Percentiles rank a stretch among this genome's conserved stretches.
phyloP scores from a whole-genome alignment of 2,888 invertebrate species.

The Pimpla rufipes region DNA sequence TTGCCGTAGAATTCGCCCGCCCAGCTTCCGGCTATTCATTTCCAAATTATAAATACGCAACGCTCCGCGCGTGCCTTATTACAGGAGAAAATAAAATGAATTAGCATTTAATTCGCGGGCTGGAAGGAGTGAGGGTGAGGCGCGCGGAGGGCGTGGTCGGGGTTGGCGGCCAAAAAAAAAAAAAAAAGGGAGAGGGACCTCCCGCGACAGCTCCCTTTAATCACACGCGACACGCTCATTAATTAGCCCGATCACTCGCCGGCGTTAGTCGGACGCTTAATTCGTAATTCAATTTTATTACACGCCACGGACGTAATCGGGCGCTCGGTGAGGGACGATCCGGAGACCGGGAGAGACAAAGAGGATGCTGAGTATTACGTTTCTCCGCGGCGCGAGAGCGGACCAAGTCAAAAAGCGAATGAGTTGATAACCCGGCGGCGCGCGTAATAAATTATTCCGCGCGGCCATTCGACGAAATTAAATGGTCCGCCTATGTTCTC shows the following conservation, averaged over 20 bases:
- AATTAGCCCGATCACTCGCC: constrained; percentile 62
- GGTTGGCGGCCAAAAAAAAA: constrained; percentile 10
- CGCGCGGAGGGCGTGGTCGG: not conserved
- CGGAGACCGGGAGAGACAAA: constrained; percentile 18
- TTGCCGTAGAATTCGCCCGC: constrained; percentile 47
- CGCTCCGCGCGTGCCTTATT: constrained; percentile 53
- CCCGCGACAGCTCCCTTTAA: constrained; percentile 59
- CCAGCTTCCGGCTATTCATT: constrained; percentile 55
- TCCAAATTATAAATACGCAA: constrained; percentile 64
- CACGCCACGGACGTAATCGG: constrained; percentile 54
- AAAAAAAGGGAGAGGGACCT: not conserved
- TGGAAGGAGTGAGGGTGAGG: constrained; percentile 17
- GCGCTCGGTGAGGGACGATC: constrained; percentile 23
- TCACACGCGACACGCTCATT: constrained; percentile 64
- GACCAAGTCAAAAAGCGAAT: constrained; percentile 27
- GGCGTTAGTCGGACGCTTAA: constrained; percentile 50
- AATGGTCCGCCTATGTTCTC: constrained; percentile 14
- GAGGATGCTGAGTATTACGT: constrained; percentile 16
- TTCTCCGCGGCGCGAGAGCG: not conserved
- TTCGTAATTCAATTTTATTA: constrained; percentile 66
- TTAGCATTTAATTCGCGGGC: constrained; percentile 63
- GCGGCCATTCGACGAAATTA: constrained; percentile 41
- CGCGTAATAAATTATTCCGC: constrained; percentile 47
- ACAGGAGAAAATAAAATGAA: constrained; percentile 52
- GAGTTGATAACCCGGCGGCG: constrained; percentile 27